phyloP scores from a whole-genome alignment of 2,797 vertebrate genomes.

The Columba guinea region DNA sequence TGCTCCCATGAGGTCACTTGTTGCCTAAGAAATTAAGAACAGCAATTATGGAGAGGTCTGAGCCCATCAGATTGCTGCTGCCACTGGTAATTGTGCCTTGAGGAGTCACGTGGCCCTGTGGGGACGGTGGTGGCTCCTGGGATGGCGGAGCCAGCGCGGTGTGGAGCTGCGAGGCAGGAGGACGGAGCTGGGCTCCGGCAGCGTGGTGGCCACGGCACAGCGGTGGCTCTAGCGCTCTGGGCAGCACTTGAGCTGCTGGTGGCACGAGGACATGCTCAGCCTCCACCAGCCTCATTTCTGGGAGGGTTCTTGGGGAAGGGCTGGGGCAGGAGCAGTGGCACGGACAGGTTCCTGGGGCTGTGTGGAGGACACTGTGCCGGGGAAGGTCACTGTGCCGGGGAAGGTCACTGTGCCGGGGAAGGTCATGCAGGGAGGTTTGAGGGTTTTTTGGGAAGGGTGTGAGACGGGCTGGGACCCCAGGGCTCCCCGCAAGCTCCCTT shows the following conservation, averaged over 20 bases:
- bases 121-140: not conserved
- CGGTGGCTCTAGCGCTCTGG: rapidly evolving
- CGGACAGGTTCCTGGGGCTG: not conserved
- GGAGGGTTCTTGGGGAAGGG: too few species aligned
- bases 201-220: rapidly evolving
- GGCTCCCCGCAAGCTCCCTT: not conserved
- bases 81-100: not conserved
- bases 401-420: not conserved
- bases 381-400: not conserved
- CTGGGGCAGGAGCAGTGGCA: rapidly evolving
- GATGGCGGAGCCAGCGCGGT: rapidly evolving
- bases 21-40: not conserved
- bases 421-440: not conserved
- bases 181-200: not conserved
- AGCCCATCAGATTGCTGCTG: not conserved
- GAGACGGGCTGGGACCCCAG: not conserved
- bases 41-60: not conserved
- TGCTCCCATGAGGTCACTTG: not conserved
- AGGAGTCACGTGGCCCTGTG: rapidly evolving
- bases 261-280: not conserved
- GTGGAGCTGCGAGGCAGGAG: not conserved
- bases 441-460: not conserved
- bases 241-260: not conserved
- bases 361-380: not conserved
- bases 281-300: not conserved